These are phyloP conservation scores for Operophtera brumata DNA, from an alignment of 2,888 invertebrate genomes.

Conservation along the genomic window DNA sequence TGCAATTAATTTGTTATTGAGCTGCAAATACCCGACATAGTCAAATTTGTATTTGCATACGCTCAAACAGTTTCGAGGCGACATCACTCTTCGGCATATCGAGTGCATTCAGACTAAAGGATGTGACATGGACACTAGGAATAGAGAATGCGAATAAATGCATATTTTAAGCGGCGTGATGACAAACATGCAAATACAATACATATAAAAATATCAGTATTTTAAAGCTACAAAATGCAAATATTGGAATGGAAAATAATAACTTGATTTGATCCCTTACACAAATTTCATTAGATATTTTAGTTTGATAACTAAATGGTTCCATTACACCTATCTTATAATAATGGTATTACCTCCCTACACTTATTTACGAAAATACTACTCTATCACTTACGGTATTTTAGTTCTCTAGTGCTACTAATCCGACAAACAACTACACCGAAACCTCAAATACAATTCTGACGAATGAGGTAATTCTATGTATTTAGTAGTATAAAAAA, in stretches of 20 bases:
- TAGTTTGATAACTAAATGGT: conserved; percentile 56
- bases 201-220: conserved; percentile 25
- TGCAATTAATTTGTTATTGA: conserved; percentile 31
- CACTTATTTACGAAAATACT: conserved; percentile 26
- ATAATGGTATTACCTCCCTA: too few species aligned
- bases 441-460: conserved; percentile 12
- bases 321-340: conserved; percentile 51
- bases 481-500: conserved; percentile 56
- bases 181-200: conserved; percentile 38
- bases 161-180: conserved; percentile 26
- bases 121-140: conserved; percentile 70
- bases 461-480: conserved; percentile 21
- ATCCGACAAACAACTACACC: conserved; percentile 21
- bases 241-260: conserved; percentile 28
- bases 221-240: conserved; percentile 43
- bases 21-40: neutral
- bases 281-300: conserved; percentile 4
- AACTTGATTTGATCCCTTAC: conserved; percentile 24
- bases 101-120: conserved; percentile 72
- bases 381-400: conserved; percentile 23
- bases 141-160: conserved; percentile 38
- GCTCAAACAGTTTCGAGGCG: conserved; percentile 54
- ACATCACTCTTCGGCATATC: conserved; percentile 77
- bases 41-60: conserved; percentile 37
- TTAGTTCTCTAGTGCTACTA: conserved; percentile 18